These are phyloP conservation scores for Drosophila longiperda DNA, from an alignment of 2,888 invertebrate genomes.

Conservation along the genomic window DNA sequence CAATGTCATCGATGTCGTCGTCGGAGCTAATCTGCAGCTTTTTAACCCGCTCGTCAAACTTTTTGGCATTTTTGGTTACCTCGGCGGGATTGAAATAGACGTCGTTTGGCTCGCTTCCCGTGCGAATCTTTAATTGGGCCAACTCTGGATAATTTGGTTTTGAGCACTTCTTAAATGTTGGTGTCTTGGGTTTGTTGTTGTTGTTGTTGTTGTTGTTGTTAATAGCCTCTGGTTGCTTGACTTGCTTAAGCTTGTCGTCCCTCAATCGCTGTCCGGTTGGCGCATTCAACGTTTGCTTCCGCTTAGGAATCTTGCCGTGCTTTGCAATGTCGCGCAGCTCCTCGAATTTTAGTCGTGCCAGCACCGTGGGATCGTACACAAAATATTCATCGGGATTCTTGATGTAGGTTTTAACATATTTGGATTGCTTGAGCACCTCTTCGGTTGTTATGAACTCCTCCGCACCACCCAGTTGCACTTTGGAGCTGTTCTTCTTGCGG, in stretches of 20 bases:
- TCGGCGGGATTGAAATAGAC: constrained; percentile 84
- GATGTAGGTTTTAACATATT: constrained; percentile 85
- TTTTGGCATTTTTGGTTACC: constrained; percentile 84
- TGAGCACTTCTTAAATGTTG: constrained; percentile 83
- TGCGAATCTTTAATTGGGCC: constrained; percentile 83
- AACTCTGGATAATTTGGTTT: constrained; percentile 84
- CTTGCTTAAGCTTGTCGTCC: constrained; percentile 19
- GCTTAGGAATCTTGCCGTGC: constrained; percentile 62
- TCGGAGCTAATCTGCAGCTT: constrained; percentile 83
- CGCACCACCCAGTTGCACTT: constrained; percentile 28
- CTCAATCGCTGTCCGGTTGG: constrained; percentile 12
- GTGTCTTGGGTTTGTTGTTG: constrained; percentile 49
- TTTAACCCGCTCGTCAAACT: constrained; percentile 84
- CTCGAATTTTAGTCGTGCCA: constrained; percentile 82
- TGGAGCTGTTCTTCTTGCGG: constrained; percentile 41
- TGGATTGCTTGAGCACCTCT: constrained; percentile 84
- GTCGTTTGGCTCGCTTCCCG: constrained; percentile 79
- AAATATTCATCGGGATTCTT: constrained; percentile 85
- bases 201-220: constrained; percentile 41
- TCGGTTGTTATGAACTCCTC: constrained; percentile 84
- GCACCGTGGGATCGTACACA: constrained; percentile 84
- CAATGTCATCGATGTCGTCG: constrained; percentile 84
- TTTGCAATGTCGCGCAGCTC: constrained; percentile 75
- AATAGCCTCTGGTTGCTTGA: constrained; percentile 39
- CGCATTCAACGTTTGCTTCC: constrained; percentile 57